These are phyloP conservation scores for Ascidia mentula DNA, from an alignment of 23 tunicate species.

Conservation along the genomic window DNA sequence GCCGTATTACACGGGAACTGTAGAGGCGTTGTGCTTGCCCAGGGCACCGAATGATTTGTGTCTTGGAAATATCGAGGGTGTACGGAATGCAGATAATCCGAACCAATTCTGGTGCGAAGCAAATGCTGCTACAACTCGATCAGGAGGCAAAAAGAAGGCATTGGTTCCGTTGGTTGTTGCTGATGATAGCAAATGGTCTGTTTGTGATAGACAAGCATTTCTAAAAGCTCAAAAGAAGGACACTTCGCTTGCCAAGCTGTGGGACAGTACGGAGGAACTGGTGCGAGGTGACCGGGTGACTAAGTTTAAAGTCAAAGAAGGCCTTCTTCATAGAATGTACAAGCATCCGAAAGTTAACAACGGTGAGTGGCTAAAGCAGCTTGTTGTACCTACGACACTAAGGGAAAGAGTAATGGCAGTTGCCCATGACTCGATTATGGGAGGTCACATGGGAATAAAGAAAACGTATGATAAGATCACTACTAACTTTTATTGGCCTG, in stretches of 20 bases:
- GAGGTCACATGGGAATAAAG: conserved; percentile 45
- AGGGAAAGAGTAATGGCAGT: conserved; percentile 17
- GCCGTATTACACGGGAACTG: conserved; percentile 17
- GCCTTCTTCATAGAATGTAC: not conserved
- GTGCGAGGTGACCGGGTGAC: not conserved
- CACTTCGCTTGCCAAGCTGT: not conserved
- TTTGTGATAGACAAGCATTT: not conserved
- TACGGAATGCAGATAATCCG: conserved; percentile 4
- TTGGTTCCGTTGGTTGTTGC: not conserved
- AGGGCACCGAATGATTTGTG: not conserved
- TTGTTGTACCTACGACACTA: conserved; percentile 1
- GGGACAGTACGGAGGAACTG: not conserved
- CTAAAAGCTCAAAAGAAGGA: conserved; percentile 4
- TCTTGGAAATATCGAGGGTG: conserved; percentile 19
- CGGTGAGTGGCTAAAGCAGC: conserved; percentile 2
- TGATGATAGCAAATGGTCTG: not conserved
- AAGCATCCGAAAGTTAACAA: not conserved
- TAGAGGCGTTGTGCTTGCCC: conserved; percentile 16
- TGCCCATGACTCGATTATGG: conserved; percentile 32
- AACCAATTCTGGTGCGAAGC: conserved; percentile 4
- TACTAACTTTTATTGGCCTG: conserved; percentile 28
- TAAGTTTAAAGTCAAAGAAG: not conserved
- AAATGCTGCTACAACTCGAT: conserved; percentile 21
- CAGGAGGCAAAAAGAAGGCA: not conserved
- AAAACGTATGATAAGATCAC: conserved; percentile 23